Evolutionary conservation across 2,888 invertebrate species (phyloP).

Genomic region (Tanypteryx hageni): DNA sequence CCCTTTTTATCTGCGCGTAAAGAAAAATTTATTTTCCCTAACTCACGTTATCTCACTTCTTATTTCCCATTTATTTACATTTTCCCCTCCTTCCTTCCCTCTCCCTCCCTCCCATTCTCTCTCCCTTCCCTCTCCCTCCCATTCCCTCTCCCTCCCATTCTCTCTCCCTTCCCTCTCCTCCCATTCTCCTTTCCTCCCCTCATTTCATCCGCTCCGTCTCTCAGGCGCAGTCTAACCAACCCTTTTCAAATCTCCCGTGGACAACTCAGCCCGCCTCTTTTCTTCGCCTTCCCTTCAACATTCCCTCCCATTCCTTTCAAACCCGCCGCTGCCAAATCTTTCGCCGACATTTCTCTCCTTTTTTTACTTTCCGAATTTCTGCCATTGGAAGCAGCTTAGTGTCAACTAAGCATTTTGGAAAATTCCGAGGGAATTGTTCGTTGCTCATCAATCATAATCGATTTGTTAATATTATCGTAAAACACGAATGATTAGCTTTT

Average conservation of each 20-base stretch:
- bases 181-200: too few species aligned
- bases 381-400: too few species aligned
- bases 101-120: not conserved
- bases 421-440: too few species aligned
- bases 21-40: not conserved
- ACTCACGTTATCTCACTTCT: constrained; percentile 14
- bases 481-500: too few species aligned
- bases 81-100: not conserved
- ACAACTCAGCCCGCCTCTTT: constrained; percentile 15
- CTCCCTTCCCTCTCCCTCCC: too few species aligned
- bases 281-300: constrained; percentile 21
- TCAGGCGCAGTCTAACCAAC: not conserved
- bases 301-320: not conserved
- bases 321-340: not conserved
- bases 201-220: too few species aligned
- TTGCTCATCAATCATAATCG: too few species aligned
- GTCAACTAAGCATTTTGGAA: too few species aligned
- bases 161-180: not conserved
- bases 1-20: not conserved
- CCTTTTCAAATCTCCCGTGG: constrained; percentile 13
- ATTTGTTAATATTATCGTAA: too few species aligned
- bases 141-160: not conserved
- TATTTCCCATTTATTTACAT: constrained; percentile 38
- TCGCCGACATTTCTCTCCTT: too few species aligned
- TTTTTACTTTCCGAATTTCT: too few species aligned